Evolutionary conservation across 2,797 vertebrate species (phyloP).

Genomic region (Perodicticus potto): DNA sequence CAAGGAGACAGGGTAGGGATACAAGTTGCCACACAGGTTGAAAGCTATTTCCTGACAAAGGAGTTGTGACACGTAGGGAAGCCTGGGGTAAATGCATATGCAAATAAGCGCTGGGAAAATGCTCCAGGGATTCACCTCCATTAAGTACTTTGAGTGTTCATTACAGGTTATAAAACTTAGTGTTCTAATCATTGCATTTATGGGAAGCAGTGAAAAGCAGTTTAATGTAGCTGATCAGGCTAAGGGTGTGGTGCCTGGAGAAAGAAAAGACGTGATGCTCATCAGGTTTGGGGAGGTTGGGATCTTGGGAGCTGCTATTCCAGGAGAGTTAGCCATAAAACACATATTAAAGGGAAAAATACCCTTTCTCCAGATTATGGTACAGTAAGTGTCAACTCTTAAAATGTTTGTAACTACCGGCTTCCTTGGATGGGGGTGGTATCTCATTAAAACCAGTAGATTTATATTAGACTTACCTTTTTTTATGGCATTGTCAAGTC

Average conservation of each 20-base stretch:
- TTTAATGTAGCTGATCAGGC: background rate
- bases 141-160: slow-evolving; percentile 71
- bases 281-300: slow-evolving; percentile 58
- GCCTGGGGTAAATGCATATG: slow-evolving; percentile 54
- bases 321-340: background rate
- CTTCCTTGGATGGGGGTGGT: background rate
- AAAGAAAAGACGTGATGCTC: background rate
- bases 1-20: background rate
- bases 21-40: background rate
- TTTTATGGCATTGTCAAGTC: background rate
- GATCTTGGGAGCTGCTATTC: background rate
- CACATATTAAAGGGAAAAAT: background rate
- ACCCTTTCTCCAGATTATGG: background rate
- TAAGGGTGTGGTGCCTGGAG: background rate
- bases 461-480: background rate
- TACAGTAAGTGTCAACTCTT: background rate
- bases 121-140: slow-evolving; percentile 70
- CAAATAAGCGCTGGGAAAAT: slow-evolving; percentile 78
- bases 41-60: background rate
- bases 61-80: slow-evolving; percentile 21
- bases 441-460: background rate
- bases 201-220: slow-evolving; percentile 52
- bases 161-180: slow-evolving; percentile 73
- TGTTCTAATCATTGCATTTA: slow-evolving; percentile 29
- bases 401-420: background rate